Percentiles rank a stretch among this genome's conserved stretches.
phyloP scores from a whole-genome alignment of 2,888 invertebrate genomes.

The Eudasyphora cyanicolor region DNA sequence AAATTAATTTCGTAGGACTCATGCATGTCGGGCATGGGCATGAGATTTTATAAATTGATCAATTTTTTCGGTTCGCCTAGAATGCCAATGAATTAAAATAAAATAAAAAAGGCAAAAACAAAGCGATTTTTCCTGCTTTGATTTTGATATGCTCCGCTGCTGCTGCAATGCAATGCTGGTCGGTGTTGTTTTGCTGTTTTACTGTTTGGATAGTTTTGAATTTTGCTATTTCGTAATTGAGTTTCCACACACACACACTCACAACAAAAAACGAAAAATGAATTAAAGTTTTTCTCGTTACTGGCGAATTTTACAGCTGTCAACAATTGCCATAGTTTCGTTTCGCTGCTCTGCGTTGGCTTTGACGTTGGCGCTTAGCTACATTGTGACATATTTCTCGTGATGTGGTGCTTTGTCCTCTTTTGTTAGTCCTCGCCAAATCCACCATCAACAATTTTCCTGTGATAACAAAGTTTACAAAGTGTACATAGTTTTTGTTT shows the following conservation, averaged over 20 bases:
- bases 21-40: not conserved
- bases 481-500: conserved; percentile 66
- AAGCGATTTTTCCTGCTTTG: too few species aligned
- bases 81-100: not conserved
- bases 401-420: not conserved
- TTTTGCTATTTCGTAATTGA: conserved; percentile 27
- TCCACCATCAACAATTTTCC: not conserved
- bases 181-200: not conserved
- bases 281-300: conserved; percentile 6
- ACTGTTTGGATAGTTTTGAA: conserved; percentile 5
- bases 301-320: conserved; percentile 16
- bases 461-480: conserved; percentile 25
- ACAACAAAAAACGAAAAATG: not conserved
- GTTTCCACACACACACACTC: not conserved
- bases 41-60: not conserved
- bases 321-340: conserved; percentile 19
- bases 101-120: too few species aligned
- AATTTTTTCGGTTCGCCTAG: not conserved
- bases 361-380: too few species aligned
- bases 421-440: not conserved
- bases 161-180: not conserved
- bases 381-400: not conserved
- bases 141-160: too few species aligned
- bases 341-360: not conserved
- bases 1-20: not conserved